These are phyloP conservation scores for Andricus curvator DNA, from an alignment of 2,888 invertebrate genomes.

Conservation along the genomic window DNA sequence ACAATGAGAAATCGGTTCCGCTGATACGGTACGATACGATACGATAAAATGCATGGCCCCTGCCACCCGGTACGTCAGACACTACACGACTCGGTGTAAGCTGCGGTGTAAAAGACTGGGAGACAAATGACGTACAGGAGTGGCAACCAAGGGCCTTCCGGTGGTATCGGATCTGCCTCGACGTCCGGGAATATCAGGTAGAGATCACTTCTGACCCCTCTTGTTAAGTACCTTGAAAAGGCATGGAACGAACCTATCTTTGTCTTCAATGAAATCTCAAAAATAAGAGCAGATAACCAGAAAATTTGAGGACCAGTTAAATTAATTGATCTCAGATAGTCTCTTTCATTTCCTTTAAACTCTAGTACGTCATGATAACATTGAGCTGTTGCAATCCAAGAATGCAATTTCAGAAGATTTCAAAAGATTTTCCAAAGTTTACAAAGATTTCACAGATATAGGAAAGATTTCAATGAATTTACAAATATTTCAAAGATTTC, in stretches of 20 bases:
- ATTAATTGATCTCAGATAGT: too few species aligned
- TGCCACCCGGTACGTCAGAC: slow-evolving; percentile 65
- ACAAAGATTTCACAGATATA: too few species aligned
- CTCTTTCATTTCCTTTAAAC: too few species aligned
- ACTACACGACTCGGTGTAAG: slow-evolving; percentile 59
- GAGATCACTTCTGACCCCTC: slow-evolving; percentile 63
- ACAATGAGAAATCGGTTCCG: slow-evolving; percentile 56
- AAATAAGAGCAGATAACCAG: background rate
- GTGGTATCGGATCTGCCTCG: slow-evolving; percentile 72
- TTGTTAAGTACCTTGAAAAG: slow-evolving; percentile 43
- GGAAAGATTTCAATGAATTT: too few species aligned
- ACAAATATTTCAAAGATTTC: too few species aligned
- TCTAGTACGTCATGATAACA: too few species aligned
- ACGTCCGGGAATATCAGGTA: slow-evolving; percentile 67
- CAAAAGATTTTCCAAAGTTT: too few species aligned
- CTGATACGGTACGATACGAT: slow-evolving; percentile 49
- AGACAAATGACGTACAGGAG: slow-evolving; percentile 76
- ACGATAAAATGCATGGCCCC: slow-evolving; percentile 46
- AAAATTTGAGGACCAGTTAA: background rate
- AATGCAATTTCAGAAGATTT: too few species aligned
- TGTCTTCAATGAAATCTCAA: background rate
- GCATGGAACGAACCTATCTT: background rate
- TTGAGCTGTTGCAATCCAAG: too few species aligned
- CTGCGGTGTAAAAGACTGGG: slow-evolving; percentile 69
- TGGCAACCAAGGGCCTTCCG: slow-evolving; percentile 72